Percentiles rank a stretch among this genome's conserved stretches.
These are phyloP conservation scores for Poeciliopsis turrubarensis DNA, from an alignment of 2,113 vertebrate genomes.

Conservation along the genomic window DNA sequence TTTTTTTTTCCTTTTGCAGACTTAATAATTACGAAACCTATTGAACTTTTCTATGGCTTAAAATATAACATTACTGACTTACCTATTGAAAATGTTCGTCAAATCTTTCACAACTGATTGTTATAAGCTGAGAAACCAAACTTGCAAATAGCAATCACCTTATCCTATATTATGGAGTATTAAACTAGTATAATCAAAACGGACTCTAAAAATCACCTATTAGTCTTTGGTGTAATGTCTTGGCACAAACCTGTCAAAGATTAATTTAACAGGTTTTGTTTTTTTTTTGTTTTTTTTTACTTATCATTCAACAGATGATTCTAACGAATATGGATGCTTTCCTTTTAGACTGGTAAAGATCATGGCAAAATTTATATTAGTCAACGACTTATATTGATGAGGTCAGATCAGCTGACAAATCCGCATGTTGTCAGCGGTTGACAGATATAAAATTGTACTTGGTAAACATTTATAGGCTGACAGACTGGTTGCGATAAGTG, in stretches of 20 bases:
- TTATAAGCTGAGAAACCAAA: constrained; percentile 61
- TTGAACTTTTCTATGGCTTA: constrained; percentile 76
- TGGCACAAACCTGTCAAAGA: constrained; percentile 58
- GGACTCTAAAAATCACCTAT: constrained; percentile 35
- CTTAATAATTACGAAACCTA: constrained; percentile 61
- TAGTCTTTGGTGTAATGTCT: constrained; percentile 73
- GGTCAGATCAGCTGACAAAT: constrained; percentile 42
- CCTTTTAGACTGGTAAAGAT: constrained; percentile 31
- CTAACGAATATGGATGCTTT: constrained; percentile 4
- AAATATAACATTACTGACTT: constrained; percentile 40
- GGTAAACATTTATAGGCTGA: constrained; percentile 42
- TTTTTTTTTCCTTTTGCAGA: constrained; percentile 47
- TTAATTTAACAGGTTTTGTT: constrained; percentile 47
- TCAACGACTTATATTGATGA: constrained; percentile 31
- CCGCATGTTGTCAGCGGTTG: constrained; percentile 3
- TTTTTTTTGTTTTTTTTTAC: too few relatives aligned
- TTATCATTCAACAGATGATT: constrained; percentile 33
- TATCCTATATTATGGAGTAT: constrained; percentile 41
- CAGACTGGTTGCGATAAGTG: constrained; percentile 17
- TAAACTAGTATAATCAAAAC: constrained; percentile 50
- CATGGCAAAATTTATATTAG: constrained; percentile 16
- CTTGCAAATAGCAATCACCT: constrained; percentile 48
- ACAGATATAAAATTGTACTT: constrained; percentile 22
- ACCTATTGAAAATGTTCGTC: constrained; percentile 38
- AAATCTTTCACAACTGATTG: constrained; percentile 66